These are phyloP conservation scores for Neuroscelio doddi DNA, from an alignment of 2,888 invertebrate genomes.

Conservation along the genomic window DNA sequence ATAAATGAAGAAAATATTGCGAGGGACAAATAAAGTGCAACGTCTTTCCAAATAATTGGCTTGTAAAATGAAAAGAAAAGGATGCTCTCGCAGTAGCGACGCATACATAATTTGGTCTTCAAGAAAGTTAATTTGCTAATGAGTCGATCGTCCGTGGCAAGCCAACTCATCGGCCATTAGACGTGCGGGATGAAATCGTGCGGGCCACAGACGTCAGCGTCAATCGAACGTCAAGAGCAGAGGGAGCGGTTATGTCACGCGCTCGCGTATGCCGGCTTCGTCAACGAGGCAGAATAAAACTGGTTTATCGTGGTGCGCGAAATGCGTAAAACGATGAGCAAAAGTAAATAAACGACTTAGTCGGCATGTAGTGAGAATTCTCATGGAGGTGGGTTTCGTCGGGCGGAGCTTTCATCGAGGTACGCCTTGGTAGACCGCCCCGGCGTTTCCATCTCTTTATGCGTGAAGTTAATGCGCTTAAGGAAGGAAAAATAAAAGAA, in stretches of 20 bases:
- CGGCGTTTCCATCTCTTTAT: slow-evolving; percentile 51
- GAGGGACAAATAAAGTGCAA: no score
- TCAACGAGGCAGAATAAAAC: slow-evolving; percentile 24
- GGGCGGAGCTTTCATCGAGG: slow-evolving; percentile 67
- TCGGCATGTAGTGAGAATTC: slow-evolving; percentile 37
- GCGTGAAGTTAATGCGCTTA: slow-evolving; percentile 45
- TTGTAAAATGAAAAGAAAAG: slow-evolving; percentile 29
- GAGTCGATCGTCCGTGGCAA: slow-evolving; percentile 30
- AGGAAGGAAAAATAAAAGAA: slow-evolving; percentile 37
- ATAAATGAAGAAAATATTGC: no score
- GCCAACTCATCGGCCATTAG: slow-evolving; percentile 36
- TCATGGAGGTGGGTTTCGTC: slow-evolving; percentile 48
- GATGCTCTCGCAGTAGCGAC: slow-evolving; percentile 4
- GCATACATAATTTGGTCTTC: slow-evolving; percentile 20
- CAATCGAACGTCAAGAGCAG: slow-evolving; percentile 40
- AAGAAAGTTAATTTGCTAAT: slow-evolving; percentile 41
- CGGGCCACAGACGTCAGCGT: slow-evolving; percentile 28
- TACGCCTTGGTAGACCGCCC: slow-evolving; percentile 67
- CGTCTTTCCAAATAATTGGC: no score
- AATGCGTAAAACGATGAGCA: slow-evolving; percentile 47
- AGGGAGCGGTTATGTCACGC: slow-evolving; percentile 2
- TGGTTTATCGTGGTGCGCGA: slow-evolving; percentile 38
- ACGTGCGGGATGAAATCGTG: slow-evolving; percentile 44
- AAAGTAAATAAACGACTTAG: slow-evolving; percentile 46
- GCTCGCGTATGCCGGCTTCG: slow-evolving; percentile 4